Evolutionary conservation across 2,797 vertebrate species (phyloP), one percentile per base, ranked within the genome.

Genomic region (Chelon labrosus): DNA sequence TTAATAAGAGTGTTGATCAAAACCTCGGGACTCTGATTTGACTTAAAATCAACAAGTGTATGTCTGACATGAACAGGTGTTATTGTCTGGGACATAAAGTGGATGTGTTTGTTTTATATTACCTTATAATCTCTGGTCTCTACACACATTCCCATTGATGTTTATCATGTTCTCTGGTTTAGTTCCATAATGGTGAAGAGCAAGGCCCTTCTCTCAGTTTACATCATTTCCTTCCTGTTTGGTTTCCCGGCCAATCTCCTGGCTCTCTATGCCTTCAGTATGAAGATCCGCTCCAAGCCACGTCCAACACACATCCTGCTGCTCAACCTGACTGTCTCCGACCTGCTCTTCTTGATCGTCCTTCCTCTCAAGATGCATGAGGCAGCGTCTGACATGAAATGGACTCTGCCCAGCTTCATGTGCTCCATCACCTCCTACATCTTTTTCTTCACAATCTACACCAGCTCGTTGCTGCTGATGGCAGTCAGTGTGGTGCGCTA

Each of bases 361-460:
- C 93, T 96, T 38, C 95, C 96, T 0, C 80, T 97, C 46, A 96
- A 95, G 91, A 96, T 96, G 82, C 3, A 90, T 0, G 95, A 97
- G 68, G 94, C 93, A 0, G 87, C 86, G 0, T 84, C 68, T 0
- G 31, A 16, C 25, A 90, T 94, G 89, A 0, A 0, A 0, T 96
- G 96, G 94, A 10, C 70, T 0, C 75, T 96, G 6, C 82, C 95
- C 0, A 0, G 1, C 2, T 9, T 63, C 0, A 7, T 95, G 39
- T 97, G 96, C 53, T 91, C 94, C 0, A n/a, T 96, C 57, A 92
- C 88, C 0, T 70, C 88, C 16, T 96, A 93, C 27, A 85, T 78
- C 58, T 96, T 95, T 76, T 97, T 93, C 89, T 93, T 90, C 74
- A 95, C 95, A 53, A 96, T 97, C 87, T 96, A 97, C 83, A 93